phyloP scores from a whole-genome alignment of 2,797 vertebrate genomes.

The Poecile montanus region DNA sequence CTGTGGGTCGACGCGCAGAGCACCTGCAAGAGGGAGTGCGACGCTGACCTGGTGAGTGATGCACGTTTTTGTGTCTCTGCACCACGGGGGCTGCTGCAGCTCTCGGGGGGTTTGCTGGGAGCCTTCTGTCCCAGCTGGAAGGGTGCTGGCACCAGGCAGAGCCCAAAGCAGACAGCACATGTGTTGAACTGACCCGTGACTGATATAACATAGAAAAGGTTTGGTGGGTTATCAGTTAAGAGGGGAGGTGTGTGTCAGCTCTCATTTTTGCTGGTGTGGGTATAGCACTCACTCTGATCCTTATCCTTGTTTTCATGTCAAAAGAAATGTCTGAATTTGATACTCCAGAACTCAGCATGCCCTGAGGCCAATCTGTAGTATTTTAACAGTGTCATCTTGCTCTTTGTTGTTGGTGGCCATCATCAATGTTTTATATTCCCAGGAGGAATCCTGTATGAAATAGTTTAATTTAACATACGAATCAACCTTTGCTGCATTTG shows the following conservation, averaged over 20 bases:
- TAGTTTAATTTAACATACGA: not conserved
- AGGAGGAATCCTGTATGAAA: not conserved
- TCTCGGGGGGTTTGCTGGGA: not conserved
- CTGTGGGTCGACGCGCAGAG: constrained; percentile 99
- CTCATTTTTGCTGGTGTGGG: not conserved
- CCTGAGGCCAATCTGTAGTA: not conserved
- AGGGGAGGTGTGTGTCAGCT: not conserved
- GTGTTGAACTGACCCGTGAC: not conserved
- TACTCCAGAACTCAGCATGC: not conserved
- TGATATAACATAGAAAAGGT: not conserved
- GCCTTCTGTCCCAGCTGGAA: not conserved
- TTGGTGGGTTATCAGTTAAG: not conserved
- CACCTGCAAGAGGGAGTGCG: constrained; percentile 93
- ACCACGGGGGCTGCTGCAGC: not conserved
- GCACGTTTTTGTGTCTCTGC: not conserved
- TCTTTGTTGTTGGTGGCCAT: not conserved
- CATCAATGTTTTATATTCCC: not conserved
- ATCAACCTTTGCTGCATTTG: constrained; percentile 3
- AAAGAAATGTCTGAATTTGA: not conserved
- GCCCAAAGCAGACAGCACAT: not conserved
- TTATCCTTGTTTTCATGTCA: not conserved
- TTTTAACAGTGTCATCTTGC: not conserved
- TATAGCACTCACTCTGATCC: not conserved
- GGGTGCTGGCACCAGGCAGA: accelerated
- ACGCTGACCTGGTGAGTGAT: constrained; percentile 91